These are phyloP conservation scores for Amphimallon solstitiale DNA, from an alignment of 2,888 invertebrate genomes.

Conservation along the genomic window DNA sequence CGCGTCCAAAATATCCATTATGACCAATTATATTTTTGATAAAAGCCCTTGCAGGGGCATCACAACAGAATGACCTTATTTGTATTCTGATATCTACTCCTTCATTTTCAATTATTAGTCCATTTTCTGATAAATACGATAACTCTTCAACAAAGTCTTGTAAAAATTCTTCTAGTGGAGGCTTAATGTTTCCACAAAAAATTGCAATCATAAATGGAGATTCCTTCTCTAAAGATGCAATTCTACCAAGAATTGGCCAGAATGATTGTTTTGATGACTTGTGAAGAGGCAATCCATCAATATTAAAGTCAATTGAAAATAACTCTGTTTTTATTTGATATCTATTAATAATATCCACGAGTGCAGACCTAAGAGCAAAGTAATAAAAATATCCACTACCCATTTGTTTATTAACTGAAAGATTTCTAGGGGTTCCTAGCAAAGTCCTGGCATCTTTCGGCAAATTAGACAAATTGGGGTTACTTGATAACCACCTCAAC, in stretches of 20 bases:
- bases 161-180: conserved; percentile 5
- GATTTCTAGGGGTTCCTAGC: not conserved
- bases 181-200: conserved; percentile 11
- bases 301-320: conserved; percentile 34
- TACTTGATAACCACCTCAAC: not conserved
- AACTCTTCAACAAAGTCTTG: not conserved
- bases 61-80: conserved; percentile 40
- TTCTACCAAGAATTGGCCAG: conserved; percentile 43
- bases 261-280: conserved; percentile 41
- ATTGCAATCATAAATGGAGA: conserved; percentile 2
- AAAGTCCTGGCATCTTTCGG: not conserved
- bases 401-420: not conserved
- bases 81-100: not conserved
- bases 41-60: conserved; percentile 46
- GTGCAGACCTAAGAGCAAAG: not conserved
- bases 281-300: conserved; percentile 45
- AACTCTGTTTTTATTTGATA: not conserved
- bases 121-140: not conserved
- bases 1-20: conserved; percentile 36
- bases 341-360: not conserved
- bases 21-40: conserved; percentile 44
- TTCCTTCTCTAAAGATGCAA: conserved; percentile 31
- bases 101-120: not conserved
- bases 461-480: not conserved
- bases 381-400: conserved; percentile 8